phyloP scores from a whole-genome alignment of 1,140 invertebrate genomes.

The Pogonognathellus flavescens region DNA sequence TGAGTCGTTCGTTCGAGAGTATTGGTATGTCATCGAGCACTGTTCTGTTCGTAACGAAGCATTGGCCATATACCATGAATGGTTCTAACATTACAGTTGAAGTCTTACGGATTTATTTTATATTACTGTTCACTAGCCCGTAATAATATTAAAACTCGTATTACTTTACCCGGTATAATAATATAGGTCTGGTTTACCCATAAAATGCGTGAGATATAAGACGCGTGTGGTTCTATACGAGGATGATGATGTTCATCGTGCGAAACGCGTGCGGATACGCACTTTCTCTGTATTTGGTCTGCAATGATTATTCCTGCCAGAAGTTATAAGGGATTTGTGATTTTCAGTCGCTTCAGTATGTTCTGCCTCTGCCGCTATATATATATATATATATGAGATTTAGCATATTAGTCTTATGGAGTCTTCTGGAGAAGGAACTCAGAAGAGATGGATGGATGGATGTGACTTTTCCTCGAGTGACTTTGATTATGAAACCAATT shows the following conservation, averaged over 20 bases:
- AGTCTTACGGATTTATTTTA: slow-evolving; percentile 4
- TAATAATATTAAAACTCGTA: background rate
- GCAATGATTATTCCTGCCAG: background rate
- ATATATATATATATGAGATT: background rate
- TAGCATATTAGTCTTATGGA: background rate
- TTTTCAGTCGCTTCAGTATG: background rate
- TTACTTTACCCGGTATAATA: background rate
- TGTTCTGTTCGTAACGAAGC: background rate
- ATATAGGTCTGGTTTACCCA: background rate
- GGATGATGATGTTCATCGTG: background rate
- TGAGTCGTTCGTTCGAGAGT: slow-evolving; percentile 40
- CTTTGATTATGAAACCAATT: slow-evolving; percentile 54
- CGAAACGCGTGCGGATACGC: background rate
- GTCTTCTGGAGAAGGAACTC: background rate
- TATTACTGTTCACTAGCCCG: background rate
- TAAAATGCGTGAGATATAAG: background rate
- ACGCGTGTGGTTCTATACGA: background rate
- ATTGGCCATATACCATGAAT: background rate
- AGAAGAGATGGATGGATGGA: slow-evolving; percentile 39
- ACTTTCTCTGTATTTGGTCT: background rate
- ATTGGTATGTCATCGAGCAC: slow-evolving; percentile 34
- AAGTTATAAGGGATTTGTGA: slow-evolving; percentile 1
- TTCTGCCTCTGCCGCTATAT: background rate
- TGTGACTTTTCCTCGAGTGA: slow-evolving; percentile 50
- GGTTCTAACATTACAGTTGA: background rate